These are phyloP conservation scores for Eilema sororculum DNA, from an alignment of 2,888 invertebrate species.

Conservation along the genomic window DNA sequence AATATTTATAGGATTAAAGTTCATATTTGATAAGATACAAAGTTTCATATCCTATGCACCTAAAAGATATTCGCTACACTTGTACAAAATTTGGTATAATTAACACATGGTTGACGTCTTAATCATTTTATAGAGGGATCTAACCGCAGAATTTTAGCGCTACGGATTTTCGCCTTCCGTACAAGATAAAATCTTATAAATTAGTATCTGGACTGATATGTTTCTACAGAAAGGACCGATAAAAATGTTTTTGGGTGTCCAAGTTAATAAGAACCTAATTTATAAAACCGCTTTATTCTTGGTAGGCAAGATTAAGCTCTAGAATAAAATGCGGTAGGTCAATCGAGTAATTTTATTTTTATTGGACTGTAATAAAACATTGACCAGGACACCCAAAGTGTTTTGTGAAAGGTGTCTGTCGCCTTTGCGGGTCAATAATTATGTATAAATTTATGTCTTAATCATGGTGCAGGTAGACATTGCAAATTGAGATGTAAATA, in stretches of 20 bases:
- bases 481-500: background rate
- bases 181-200: background rate
- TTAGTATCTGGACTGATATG: conserved; percentile 3
- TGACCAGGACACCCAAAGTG: conserved; percentile 44
- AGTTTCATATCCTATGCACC: conserved; percentile 10
- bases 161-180: conserved; percentile 7
- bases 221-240: background rate
- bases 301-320: background rate
- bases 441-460: conserved; percentile 25
- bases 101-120: conserved; percentile 45
- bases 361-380: conserved; percentile 25
- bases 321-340: conserved; percentile 21
- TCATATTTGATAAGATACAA: background rate
- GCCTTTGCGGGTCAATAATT: conserved; percentile 37
- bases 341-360: conserved; percentile 36
- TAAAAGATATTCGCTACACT: conserved; percentile 9
- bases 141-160: conserved; percentile 32
- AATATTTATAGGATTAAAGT: conserved; percentile 8
- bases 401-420: conserved; percentile 38
- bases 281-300: conserved; percentile 5
- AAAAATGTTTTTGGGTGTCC: conserved; percentile 18
- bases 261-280: conserved; percentile 18
- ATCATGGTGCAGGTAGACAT: conserved; percentile 3
- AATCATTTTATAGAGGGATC: conserved; percentile 30
- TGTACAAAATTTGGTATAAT: conserved; percentile 38